Evolutionary conservation across 2,797 vertebrate genomes (phyloP).

Genomic region (Poecile montanus): DNA sequence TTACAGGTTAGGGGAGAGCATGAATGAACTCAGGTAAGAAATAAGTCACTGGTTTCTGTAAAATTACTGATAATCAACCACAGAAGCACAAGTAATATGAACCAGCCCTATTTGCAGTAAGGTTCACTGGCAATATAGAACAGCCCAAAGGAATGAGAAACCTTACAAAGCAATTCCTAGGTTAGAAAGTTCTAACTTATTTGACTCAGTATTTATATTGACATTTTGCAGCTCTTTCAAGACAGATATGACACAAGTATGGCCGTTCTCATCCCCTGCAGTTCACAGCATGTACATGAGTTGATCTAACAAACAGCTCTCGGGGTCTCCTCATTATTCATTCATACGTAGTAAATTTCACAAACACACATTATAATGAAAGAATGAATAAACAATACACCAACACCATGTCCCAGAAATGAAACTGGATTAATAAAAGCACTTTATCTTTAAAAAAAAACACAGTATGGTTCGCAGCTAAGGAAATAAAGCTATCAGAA

Average conservation of each 20-base stretch:
- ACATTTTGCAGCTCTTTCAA: neutral
- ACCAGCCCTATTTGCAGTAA: neutral
- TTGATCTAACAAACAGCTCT: neutral
- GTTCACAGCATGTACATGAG: rapidly evolving
- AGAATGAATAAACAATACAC: neutral
- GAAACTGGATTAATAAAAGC: neutral
- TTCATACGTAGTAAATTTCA: neutral
- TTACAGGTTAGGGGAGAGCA: neutral
- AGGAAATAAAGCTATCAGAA: neutral
- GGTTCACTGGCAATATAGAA: neutral
- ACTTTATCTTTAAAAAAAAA: neutral
- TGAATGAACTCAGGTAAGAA: neutral
- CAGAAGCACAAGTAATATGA: neutral
- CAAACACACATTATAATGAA: neutral
- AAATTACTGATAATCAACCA: neutral
- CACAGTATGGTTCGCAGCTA: neutral
- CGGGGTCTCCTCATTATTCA: neutral
- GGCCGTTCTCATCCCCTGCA: neutral
- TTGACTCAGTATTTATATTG: neutral
- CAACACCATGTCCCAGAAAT: neutral
- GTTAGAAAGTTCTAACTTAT: neutral
- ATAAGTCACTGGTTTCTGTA: neutral
- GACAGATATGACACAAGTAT: neutral
- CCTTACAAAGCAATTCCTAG: neutral
- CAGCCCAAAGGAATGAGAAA: neutral